These are phyloP conservation scores for Agapornis canus DNA, from an alignment of 2,797 vertebrate genomes.

Conservation along the genomic window DNA sequence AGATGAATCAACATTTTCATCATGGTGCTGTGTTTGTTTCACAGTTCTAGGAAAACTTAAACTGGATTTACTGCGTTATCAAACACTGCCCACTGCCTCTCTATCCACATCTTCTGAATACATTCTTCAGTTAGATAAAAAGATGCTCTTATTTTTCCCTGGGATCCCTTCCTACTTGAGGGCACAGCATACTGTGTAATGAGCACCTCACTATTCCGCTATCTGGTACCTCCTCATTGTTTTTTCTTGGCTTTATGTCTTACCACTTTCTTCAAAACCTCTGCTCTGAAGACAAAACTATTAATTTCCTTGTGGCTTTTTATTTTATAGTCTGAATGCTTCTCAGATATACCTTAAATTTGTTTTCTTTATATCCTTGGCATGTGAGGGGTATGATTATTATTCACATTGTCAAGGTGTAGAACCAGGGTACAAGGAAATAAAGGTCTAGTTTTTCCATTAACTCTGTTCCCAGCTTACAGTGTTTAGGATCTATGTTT, in stretches of 20 bases:
- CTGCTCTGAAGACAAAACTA: neutral
- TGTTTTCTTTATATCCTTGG: neutral
- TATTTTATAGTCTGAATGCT: neutral
- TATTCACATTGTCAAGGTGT: neutral
- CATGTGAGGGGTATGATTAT: neutral
- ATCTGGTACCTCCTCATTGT: neutral
- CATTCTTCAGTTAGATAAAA: neutral
- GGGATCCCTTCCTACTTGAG: neutral
- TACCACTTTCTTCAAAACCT: neutral
- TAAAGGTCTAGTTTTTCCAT: neutral
- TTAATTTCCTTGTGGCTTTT: neutral
- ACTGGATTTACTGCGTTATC: neutral
- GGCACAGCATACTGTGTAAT: fast-evolving
- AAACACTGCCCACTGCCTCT: neutral
- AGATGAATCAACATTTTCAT: neutral
- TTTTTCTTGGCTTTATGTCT: slow-evolving; percentile 34
- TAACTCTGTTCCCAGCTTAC: neutral
- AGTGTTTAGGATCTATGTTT: neutral
- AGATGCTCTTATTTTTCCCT: neutral
- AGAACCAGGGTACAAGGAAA: neutral
- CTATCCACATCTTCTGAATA: neutral
- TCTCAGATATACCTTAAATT: neutral
- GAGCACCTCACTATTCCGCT: neutral
- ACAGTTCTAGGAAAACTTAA: neutral
- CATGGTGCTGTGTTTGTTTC: neutral